A percentile compares a stretch with the other conserved stretches of the same genome.
These are phyloP conservation scores for Ectemnius continuus DNA, from an alignment of 2,888 invertebrate genomes.

Conservation along the genomic window DNA sequence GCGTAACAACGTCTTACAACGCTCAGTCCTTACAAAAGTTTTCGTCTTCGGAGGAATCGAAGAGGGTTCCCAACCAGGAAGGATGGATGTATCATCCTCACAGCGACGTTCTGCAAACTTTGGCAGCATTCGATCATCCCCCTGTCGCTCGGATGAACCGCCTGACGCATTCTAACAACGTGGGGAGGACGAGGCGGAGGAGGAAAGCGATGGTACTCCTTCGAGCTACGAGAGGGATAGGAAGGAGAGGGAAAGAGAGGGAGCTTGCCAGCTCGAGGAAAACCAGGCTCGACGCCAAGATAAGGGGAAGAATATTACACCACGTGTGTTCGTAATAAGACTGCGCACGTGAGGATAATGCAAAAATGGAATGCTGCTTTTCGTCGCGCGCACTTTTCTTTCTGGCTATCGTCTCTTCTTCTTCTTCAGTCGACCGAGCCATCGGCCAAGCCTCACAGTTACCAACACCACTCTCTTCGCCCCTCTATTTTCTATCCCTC, in stretches of 20 bases:
- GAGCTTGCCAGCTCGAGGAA: slow-evolving; percentile 31
- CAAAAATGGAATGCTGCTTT: slow-evolving; percentile 64
- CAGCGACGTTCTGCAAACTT: slow-evolving; percentile 63
- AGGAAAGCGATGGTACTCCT: too few species aligned
- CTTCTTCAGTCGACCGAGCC: slow-evolving; percentile 1
- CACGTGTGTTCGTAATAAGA: slow-evolving; percentile 76
- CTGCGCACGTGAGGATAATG: slow-evolving; percentile 76
- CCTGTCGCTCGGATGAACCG: slow-evolving; percentile 57
- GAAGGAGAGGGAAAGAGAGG: slow-evolving; percentile 23
- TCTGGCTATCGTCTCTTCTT: slow-evolving; percentile 11
- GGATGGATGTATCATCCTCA: slow-evolving; percentile 63
- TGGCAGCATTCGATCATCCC: slow-evolving; percentile 71
- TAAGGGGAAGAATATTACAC: slow-evolving; percentile 73
- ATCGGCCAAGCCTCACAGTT: neutral
- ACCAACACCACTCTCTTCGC: neutral
- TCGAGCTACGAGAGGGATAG: neutral
- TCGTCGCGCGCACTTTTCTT: slow-evolving; percentile 27
- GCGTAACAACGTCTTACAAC: slow-evolving; percentile 9
- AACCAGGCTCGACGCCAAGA: slow-evolving; percentile 43
- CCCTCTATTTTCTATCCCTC: neutral
- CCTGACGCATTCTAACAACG: slow-evolving; percentile 71
- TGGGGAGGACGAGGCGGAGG: slow-evolving; percentile 30
- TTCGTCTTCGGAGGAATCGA: slow-evolving; percentile 38
- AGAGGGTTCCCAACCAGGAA: slow-evolving; percentile 18
- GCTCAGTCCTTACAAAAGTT: slow-evolving; percentile 33